phyloP scores from a whole-genome alignment of 2,888 invertebrate species.

The Pyrrhia umbra region DNA sequence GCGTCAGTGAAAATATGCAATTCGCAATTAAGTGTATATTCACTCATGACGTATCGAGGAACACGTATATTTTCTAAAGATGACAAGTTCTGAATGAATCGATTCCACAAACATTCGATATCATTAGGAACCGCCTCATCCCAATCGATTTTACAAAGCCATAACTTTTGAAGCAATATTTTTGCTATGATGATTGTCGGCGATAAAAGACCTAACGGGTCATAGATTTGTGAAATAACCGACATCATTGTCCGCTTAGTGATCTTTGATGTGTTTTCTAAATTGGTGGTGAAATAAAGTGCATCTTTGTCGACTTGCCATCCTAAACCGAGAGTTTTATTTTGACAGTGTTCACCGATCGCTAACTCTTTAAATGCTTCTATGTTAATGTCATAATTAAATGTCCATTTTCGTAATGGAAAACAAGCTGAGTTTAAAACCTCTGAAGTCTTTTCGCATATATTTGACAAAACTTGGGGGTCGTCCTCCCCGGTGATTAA shows the following conservation, averaged over 20 bases:
- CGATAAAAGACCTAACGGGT: slow-evolving; percentile 19
- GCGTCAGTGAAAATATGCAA: slow-evolving; percentile 55
- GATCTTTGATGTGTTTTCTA: slow-evolving; percentile 9
- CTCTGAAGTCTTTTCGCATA: slow-evolving; percentile 28
- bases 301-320: slow-evolving; percentile 30
- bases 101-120: neutral
- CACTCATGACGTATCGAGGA: slow-evolving; percentile 2
- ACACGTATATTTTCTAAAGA: neutral
- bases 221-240: slow-evolving; percentile 20
- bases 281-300: slow-evolving; percentile 22
- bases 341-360: slow-evolving; percentile 18
- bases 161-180: slow-evolving; percentile 12
- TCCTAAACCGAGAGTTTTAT: slow-evolving; percentile 34
- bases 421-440: no score
- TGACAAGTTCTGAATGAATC: neutral
- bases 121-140: neutral
- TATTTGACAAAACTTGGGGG: neutral
- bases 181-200: slow-evolving; percentile 18
- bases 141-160: slow-evolving; percentile 12
- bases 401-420: slow-evolving; percentile 41
- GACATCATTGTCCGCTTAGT: slow-evolving; percentile 45
- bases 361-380: neutral
- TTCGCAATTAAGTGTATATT: neutral
- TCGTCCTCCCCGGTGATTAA: slow-evolving; percentile 12
- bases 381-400: slow-evolving; percentile 7